Evolutionary conservation across 1,140 invertebrate genomes (phyloP).

Genomic region (Zophobas atratus): DNA sequence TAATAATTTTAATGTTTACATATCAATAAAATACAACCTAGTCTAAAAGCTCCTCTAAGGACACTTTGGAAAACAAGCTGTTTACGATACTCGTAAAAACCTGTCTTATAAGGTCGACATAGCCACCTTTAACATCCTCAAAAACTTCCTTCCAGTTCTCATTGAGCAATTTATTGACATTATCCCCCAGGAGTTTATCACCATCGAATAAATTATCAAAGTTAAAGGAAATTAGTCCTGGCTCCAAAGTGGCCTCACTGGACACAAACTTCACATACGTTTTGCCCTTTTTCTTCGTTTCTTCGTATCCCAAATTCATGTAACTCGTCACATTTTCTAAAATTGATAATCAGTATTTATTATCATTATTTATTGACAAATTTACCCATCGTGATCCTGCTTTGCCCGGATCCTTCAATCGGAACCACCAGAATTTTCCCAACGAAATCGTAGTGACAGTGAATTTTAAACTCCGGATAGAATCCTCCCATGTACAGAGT

Average conservation of each 20-base stretch:
- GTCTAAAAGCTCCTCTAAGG: background rate
- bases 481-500: background rate
- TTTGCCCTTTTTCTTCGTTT: slow-evolving; percentile 11
- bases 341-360: background rate
- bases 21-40: too few relatives aligned
- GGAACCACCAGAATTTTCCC: slow-evolving; percentile 10
- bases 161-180: slow-evolving; percentile 7
- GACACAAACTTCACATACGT: slow-evolving; percentile 3
- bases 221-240: slow-evolving; percentile 5
- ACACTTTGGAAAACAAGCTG: background rate
- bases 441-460: background rate
- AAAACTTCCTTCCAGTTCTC: slow-evolving; percentile 36
- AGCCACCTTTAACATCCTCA: slow-evolving; percentile 40
- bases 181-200: slow-evolving; percentile 1
- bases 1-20: too few relatives aligned
- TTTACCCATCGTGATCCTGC: background rate
- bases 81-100: background rate
- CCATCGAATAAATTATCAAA: slow-evolving; percentile 23
- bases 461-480: background rate
- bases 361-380: background rate
- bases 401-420: background rate
- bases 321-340: background rate
- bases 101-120: slow-evolving; percentile 1
- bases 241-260: background rate
- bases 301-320: background rate